Evolutionary conservation across 1,140 invertebrate genomes (phyloP).

Genomic region (Orussus abietinus): DNA sequence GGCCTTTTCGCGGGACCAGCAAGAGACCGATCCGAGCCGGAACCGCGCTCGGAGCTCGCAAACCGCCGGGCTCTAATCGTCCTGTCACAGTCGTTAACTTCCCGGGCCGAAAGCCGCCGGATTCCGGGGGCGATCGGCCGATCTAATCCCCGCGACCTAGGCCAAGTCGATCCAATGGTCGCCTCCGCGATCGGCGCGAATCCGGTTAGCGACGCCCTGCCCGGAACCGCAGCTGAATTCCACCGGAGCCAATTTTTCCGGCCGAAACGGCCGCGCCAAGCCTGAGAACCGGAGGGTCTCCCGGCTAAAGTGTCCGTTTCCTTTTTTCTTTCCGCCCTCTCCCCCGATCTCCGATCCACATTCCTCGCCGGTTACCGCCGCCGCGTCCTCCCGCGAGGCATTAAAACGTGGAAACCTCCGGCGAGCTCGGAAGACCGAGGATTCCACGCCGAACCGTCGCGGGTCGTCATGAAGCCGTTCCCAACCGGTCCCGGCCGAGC

Average conservation of each 20-base stretch:
- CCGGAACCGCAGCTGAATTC: constrained; percentile 13
- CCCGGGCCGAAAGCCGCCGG: constrained; percentile 19
- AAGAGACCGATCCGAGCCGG: no score
- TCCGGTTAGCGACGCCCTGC: constrained; percentile 9
- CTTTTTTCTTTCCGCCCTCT: no score
- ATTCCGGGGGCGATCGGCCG: constrained; percentile 9
- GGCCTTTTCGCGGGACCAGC: no score
- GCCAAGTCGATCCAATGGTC: constrained; percentile 15
- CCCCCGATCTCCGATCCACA: no score
- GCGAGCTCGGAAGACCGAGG: no score
- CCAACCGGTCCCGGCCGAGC: no score
- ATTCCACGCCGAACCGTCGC: no score
- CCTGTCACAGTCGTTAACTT: constrained; percentile 19
- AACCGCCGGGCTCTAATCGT: no score
- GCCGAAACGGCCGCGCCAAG: constrained; percentile 20
- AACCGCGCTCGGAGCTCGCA: constrained; percentile 13
- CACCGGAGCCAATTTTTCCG: constrained; percentile 22
- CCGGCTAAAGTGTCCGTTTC: constrained; percentile 11
- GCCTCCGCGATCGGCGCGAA: constrained; percentile 7
- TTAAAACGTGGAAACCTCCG: no score
- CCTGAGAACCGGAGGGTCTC: constrained; percentile 26
- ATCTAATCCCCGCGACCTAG: constrained; percentile 21
- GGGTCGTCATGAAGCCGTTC: no score
- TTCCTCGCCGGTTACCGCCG: no score
- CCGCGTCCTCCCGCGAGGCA: no score